phyloP scores from a whole-genome alignment of 2,888 invertebrate species.

The Nebria brevicollis region DNA sequence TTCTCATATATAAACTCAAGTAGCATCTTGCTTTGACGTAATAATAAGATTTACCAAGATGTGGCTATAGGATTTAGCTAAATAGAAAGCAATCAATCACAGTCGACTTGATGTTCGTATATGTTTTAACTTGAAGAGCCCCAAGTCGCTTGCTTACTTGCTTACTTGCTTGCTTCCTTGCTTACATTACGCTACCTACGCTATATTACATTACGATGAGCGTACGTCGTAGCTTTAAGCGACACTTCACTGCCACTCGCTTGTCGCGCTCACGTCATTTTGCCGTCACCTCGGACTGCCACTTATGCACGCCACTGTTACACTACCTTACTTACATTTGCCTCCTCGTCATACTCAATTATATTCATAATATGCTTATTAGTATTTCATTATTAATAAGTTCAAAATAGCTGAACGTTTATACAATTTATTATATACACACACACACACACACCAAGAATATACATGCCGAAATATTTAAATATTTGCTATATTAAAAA shows the following conservation, averaged over 20 bases:
- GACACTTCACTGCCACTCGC: background rate
- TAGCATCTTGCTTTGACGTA: slow-evolving; percentile 65
- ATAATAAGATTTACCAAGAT: slow-evolving; percentile 64
- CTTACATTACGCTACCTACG: background rate
- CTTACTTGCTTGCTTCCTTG: background rate
- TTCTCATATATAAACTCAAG: slow-evolving; percentile 64
- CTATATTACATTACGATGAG: background rate
- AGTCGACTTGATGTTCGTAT: slow-evolving; percentile 8
- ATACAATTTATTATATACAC: background rate
- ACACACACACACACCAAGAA: too few species aligned
- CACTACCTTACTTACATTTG: background rate
- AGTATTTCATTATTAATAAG: background rate
- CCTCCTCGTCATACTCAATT: background rate
- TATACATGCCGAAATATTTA: too few species aligned
- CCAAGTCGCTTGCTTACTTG: background rate
- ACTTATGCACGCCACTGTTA: background rate
- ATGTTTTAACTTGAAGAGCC: slow-evolving; percentile 1
- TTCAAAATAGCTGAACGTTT: background rate
- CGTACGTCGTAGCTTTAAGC: background rate
- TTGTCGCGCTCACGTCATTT: background rate
- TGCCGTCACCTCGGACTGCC: background rate
- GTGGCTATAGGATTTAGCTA: slow-evolving; percentile 63
- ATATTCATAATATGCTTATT: background rate
- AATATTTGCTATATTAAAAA: too few species aligned
- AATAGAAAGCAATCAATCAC: slow-evolving; percentile 63